Conservation (phyloP, 2,797 vertebrate species). For the Notamacropus eugenii region DNA sequence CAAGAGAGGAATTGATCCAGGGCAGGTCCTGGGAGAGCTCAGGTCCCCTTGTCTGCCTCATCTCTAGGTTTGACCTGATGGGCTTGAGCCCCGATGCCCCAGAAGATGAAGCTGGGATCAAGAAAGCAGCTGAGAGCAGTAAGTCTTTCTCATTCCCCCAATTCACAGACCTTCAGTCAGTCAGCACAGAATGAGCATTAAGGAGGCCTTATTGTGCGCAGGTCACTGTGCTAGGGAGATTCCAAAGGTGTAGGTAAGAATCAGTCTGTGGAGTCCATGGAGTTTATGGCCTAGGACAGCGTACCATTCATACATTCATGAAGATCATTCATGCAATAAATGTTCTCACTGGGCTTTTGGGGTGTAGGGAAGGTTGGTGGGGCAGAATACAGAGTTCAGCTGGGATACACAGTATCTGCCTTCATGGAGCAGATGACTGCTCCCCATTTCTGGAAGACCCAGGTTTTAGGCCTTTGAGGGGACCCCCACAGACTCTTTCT, state of each 20-base stretch:
- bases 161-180: not conserved
- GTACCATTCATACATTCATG: too few species aligned
- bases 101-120: conserved; percentile 97
- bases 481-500: not conserved
- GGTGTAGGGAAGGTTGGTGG: not conserved
- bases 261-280: too few species aligned
- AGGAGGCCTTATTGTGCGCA: too few species aligned
- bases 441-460: not conserved
- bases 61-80: conserved; percentile 95
- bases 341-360: not conserved
- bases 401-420: too few species aligned
- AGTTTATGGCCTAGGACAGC: not conserved
- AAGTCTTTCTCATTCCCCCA: conserved; percentile 78
- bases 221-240: not conserved
- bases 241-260: not conserved
- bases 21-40: conserved; percentile 36
- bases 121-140: conserved; percentile 97
- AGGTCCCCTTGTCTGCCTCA: conserved; percentile 56
- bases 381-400: not conserved
- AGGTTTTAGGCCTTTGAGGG: not conserved
- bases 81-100: conserved; percentile 93
- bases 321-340: not conserved
- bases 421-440: not conserved
- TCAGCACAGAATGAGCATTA: too few species aligned
- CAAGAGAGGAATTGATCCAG: not conserved